A percentile compares a stretch with the other conserved stretches of the same genome.
These are phyloP conservation scores for Nymphalis c-album DNA, from an alignment of 2,888 invertebrate species.

Conservation along the genomic window DNA sequence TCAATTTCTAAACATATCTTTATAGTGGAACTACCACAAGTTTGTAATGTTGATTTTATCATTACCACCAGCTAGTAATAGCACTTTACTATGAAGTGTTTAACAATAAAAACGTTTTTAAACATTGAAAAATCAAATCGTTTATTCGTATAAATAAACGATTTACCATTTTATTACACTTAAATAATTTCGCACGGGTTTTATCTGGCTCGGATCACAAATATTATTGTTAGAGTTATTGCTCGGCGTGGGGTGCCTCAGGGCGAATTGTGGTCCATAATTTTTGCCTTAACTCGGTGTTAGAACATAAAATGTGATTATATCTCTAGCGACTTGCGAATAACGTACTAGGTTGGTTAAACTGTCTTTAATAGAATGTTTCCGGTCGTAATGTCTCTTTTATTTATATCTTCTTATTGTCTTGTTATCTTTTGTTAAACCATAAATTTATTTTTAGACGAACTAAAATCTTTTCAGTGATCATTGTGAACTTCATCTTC, in stretches of 20 bases:
- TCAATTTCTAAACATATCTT: too few species aligned
- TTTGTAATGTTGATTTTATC: too few species aligned
- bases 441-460: background rate
- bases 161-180: constrained; percentile 44
- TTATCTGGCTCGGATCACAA: constrained; percentile 68
- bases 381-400: constrained; percentile 64
- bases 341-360: constrained; percentile 68
- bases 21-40: too few species aligned
- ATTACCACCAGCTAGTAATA: background rate
- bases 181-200: constrained; percentile 63
- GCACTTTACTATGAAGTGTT: background rate
- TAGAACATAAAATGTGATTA: constrained; percentile 79
- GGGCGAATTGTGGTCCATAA: constrained; percentile 72
- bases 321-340: constrained; percentile 75
- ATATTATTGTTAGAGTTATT: constrained; percentile 76
- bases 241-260: constrained; percentile 71
- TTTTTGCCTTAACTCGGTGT: constrained; percentile 79
- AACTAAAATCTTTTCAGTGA: background rate
- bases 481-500: too few species aligned
- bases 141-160: constrained; percentile 30
- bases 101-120: background rate
- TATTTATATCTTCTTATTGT: constrained; percentile 44
- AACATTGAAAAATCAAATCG: constrained; percentile 20
- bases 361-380: constrained; percentile 72
- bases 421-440: background rate